phyloP scores from a whole-genome alignment of 2,113 vertebrate species.

The Upupa epops region DNA sequence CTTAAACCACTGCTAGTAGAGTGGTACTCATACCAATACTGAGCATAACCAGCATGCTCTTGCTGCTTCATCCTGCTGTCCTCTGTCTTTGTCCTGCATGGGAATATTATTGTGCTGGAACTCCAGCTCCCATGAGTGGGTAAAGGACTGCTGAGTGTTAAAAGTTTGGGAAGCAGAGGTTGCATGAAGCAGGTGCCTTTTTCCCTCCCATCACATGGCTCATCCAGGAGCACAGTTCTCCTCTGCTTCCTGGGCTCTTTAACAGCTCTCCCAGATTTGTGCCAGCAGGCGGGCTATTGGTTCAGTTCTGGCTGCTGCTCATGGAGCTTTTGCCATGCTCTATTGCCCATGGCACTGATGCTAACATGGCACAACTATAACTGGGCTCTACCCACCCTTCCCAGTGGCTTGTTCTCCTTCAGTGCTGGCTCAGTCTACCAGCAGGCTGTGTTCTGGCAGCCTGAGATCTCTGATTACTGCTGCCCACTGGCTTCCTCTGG shows the following conservation, averaged over 20 bases:
- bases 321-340: neutral
- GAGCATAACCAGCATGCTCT: neutral
- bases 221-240: neutral
- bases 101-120: neutral
- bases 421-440: neutral
- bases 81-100: neutral
- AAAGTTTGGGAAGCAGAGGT: neutral
- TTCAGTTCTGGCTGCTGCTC: neutral
- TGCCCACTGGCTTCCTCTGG: neutral
- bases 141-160: fast-evolving
- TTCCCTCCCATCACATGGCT: neutral
- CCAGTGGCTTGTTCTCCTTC: neutral
- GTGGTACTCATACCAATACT: fast-evolving
- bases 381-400: neutral
- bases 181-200: neutral
- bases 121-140: neutral
- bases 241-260: neutral
- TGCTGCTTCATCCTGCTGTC: fast-evolving
- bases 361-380: neutral
- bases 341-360: neutral
- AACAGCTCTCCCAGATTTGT: neutral
- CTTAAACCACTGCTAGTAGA: neutral
- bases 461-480: neutral
- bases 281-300: constrained; percentile 10
- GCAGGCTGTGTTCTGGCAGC: neutral